phyloP scores from a whole-genome alignment of 2,113 vertebrate species.

The Brevimyrus niger region DNA sequence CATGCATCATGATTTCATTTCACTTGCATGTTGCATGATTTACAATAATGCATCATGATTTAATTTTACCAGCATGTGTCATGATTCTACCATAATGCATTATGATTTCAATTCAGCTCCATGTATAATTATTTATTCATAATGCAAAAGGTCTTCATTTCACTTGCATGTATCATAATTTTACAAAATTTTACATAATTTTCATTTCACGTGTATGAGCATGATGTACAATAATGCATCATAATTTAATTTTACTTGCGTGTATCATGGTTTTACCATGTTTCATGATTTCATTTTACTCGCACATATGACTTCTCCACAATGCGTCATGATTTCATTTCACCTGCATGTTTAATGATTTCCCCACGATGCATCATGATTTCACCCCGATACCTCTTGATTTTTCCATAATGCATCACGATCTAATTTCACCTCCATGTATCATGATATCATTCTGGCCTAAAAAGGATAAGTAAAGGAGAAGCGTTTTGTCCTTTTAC shows the following conservation, averaged over 20 bases:
- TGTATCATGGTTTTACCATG: background rate
- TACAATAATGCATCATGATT: background rate
- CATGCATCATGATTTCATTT: background rate
- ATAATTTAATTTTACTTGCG: background rate
- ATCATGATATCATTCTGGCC: background rate
- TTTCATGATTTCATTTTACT: background rate
- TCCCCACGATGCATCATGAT: background rate
- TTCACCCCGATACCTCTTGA: background rate
- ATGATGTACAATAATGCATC: background rate
- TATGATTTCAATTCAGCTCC: background rate
- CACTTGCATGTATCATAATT: background rate
- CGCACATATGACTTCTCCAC: background rate
- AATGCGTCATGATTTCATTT: background rate
- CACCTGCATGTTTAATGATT: background rate
- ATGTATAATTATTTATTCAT: background rate
- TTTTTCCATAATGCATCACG: background rate
- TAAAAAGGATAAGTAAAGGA: slow-evolving; percentile 12
- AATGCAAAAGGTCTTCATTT: background rate
- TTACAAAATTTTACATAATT: too few relatives aligned
- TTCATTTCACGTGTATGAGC: background rate
- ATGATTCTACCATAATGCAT: background rate
- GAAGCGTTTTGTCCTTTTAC: slow-evolving; percentile 49
- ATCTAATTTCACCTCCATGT: background rate
- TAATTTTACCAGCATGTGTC: background rate
- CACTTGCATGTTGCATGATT: background rate